Base-by-base conservation (phyloP, 2,113 vertebrate species). In the Serinus canaria region DNA sequence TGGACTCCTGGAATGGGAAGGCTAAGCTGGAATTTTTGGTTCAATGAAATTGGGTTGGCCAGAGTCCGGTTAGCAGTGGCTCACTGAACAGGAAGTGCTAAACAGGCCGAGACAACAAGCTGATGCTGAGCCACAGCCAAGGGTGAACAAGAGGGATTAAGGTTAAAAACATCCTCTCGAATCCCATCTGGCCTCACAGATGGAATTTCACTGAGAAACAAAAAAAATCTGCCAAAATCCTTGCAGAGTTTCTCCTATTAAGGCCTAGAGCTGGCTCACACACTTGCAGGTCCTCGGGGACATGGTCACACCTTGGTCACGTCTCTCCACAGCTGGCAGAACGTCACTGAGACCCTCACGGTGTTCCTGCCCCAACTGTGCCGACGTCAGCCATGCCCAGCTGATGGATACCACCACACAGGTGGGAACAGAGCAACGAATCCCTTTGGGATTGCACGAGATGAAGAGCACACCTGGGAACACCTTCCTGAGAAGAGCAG, bases 271-370 rank as follows among this genome's bases (percentile, higher is more conserved):
- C n/a, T n/a, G 49, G 64, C 28, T 87, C 55, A 23, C 39, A 62
- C n/a, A 62, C 17, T 19, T 13, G 30, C 0, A 0, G 25, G 35
- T 62, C 35, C 63, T 35, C 2, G 0, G 56, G 72, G 43, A 70
- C 49, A 33, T 0, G 3, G 72, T 63, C 41, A 55, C 70, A 43
- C 30, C 41, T 33, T 27, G 64, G 47, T 49, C 53, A 82, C 23
- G 4, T 39, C 77, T 80, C 67, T 67, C 33, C 43, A 39, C 15
- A 67, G 52, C 52, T 46, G 39, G 46, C 3, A 2, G 37, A 39
- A 75, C 1, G 4, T 43, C 69, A 82, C 28, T 11, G 47, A 77
- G 63, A 69, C 18, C 21, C 55, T 53, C 30, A 12, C 1, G 1
- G 21, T 43, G 55, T 47, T 47, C 46, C n/a, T 2, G 2, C 13